Conservation (phyloP, 2,888 invertebrate species). For the Drosophila meridiana region DNA sequence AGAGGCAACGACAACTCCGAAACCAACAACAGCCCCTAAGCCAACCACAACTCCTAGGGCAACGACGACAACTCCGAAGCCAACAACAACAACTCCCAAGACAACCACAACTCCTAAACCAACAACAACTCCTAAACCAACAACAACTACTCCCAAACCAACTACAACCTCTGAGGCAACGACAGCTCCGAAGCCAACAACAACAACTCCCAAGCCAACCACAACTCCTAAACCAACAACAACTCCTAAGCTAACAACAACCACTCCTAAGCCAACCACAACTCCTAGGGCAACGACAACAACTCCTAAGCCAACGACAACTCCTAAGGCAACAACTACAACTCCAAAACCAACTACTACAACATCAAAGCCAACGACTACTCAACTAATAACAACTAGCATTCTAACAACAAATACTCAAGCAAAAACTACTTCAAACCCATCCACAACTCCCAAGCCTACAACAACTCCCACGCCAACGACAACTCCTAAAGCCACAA, state of each 20-base stretch:
- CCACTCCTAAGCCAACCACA: conserved; percentile 1
- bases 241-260: neutral
- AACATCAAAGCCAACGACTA: neutral
- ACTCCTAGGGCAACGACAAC: neutral
- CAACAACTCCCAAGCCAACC: conserved; percentile 5
- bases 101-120: neutral
- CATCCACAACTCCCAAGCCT: neutral
- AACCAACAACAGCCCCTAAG: neutral
- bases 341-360: neutral
- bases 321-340: conserved; percentile 20
- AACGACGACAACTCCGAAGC: neutral
- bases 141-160: neutral
- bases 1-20: neutral
- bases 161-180: neutral
- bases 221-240: neutral
- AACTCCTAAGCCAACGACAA: conserved; percentile 6
- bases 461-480: neutral
- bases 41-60: neutral
- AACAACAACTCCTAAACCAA: neutral
- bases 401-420: neutral
- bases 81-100: neutral
- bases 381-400: neutral
- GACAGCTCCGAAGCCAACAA: neutral
- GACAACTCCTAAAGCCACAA: neutral
- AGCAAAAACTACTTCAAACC: neutral